Conservation (phyloP, 2,888 invertebrate species). For the Drosophila villosipedis region DNA sequence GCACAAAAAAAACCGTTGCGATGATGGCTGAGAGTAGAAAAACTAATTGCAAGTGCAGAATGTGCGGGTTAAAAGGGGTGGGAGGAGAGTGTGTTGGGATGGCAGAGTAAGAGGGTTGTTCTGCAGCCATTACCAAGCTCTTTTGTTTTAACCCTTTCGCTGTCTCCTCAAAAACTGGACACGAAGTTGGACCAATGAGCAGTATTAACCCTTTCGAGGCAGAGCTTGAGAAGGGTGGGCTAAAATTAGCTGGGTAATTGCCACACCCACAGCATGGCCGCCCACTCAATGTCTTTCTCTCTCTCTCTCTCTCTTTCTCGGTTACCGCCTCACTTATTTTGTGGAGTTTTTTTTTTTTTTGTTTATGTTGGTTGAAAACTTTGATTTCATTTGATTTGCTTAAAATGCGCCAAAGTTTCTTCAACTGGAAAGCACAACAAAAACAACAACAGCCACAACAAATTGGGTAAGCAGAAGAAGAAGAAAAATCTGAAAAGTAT, state of each 20-base stretch:
- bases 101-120: constrained; percentile 17
- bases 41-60: constrained; percentile 49
- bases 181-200: constrained; percentile 51
- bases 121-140: constrained; percentile 25
- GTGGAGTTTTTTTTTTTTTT: constrained; percentile 18
- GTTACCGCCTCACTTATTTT: constrained; percentile 17
- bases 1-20: constrained; percentile 12
- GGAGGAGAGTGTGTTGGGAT: neutral
- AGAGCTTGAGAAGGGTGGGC: constrained; percentile 35
- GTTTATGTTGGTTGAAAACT: constrained; percentile 54
- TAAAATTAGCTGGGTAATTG: neutral
- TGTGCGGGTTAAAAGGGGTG: neutral
- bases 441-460: constrained; percentile 26
- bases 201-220: constrained; percentile 44
- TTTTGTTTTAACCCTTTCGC: constrained; percentile 61
- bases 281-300: constrained; percentile 2
- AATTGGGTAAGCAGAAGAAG: constrained; percentile 6
- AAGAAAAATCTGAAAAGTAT: constrained; percentile 40
- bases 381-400: constrained; percentile 74
- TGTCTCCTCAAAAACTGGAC: constrained; percentile 46
- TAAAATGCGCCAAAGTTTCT: constrained; percentile 78
- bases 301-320: neutral
- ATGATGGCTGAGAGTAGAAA: constrained; percentile 36
- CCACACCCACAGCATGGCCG: constrained; percentile 41
- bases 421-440: constrained; percentile 74